phyloP scores from a whole-genome alignment of 2,797 vertebrate species.

The Anomalospiza imberbis region DNA sequence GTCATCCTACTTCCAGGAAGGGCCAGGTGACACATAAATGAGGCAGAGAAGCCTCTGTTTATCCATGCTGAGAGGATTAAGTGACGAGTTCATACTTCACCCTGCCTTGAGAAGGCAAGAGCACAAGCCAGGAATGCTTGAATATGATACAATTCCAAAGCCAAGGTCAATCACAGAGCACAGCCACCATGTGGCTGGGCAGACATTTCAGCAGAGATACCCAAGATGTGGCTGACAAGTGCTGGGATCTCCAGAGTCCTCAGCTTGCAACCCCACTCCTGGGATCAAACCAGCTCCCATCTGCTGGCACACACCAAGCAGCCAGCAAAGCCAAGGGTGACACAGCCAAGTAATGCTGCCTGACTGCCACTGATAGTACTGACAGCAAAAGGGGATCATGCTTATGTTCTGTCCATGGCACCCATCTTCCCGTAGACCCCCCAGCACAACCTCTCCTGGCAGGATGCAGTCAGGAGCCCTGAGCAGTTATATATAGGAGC shows the following conservation, averaged over 20 bases:
- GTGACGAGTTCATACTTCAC: neutral
- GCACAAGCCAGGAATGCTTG: neutral
- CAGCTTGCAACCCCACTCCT: neutral
- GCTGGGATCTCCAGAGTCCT: neutral
- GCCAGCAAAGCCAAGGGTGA: neutral
- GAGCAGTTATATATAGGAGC: slow-evolving; percentile 68
- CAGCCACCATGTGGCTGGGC: neutral
- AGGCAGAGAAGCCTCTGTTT: neutral
- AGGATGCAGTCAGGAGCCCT: slow-evolving; percentile 15
- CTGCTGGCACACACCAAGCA: neutral
- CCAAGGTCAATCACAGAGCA: neutral
- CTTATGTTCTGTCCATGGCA: neutral
- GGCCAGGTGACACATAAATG: neutral
- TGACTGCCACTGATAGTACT: neutral
- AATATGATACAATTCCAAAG: neutral
- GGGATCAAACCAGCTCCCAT: neutral
- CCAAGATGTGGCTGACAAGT: neutral
- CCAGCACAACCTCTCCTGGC: slow-evolving; percentile 9
- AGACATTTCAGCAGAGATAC: neutral
- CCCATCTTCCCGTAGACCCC: neutral
- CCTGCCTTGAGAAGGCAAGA: neutral
- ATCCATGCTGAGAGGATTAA: neutral
- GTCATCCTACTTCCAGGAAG: neutral
- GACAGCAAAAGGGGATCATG: neutral
- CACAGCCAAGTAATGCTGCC: neutral